Percentiles rank a stretch among this genome's conserved stretches.
Conservation (phyloP, 2,888 invertebrate species). For the Alviniconcha strummeri region DNA sequence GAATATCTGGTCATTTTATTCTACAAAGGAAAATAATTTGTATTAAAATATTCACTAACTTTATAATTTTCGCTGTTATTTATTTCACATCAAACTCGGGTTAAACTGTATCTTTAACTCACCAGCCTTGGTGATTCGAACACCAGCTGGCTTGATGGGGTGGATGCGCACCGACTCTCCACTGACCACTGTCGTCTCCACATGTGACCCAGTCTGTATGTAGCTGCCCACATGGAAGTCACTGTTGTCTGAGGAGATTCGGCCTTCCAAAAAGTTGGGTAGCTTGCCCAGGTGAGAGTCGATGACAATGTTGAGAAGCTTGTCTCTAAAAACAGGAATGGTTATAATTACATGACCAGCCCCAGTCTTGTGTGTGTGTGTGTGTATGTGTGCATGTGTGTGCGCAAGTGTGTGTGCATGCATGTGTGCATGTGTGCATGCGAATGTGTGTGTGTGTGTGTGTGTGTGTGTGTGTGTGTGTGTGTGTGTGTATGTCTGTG, state of each 20-base stretch:
- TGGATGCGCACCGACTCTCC: conserved; percentile 50
- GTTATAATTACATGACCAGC: neutral
- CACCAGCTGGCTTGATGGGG: conserved; percentile 53
- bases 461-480: too few relatives aligned
- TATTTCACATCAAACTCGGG: too few relatives aligned
- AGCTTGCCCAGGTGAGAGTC: conserved; percentile 62
- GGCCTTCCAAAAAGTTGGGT: conserved; percentile 65
- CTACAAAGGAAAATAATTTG: too few relatives aligned
- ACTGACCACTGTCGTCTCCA: conserved; percentile 46
- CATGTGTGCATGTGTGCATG: too few relatives aligned
- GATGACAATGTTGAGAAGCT: conserved; percentile 62
- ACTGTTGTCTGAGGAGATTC: conserved; percentile 38
- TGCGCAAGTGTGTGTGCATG: too few relatives aligned
- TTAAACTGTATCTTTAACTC: neutral
- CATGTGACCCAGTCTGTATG: conserved; percentile 46
- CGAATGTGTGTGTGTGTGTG: too few relatives aligned
- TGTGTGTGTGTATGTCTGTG: too few relatives aligned
- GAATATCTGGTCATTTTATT: too few relatives aligned
- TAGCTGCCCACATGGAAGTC: conserved; percentile 53
- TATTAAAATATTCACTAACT: too few relatives aligned
- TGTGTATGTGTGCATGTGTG: neutral
- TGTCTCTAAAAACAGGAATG: conserved; percentile 53
- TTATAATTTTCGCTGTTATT: too few relatives aligned
- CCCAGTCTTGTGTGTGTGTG: too few relatives aligned
- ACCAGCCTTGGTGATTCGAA: conserved; percentile 21